A percentile compares a stretch with the other conserved stretches of the same genome.
phyloP scores from a whole-genome alignment of 1,140 invertebrate species.

The Chelonus insularis region DNA sequence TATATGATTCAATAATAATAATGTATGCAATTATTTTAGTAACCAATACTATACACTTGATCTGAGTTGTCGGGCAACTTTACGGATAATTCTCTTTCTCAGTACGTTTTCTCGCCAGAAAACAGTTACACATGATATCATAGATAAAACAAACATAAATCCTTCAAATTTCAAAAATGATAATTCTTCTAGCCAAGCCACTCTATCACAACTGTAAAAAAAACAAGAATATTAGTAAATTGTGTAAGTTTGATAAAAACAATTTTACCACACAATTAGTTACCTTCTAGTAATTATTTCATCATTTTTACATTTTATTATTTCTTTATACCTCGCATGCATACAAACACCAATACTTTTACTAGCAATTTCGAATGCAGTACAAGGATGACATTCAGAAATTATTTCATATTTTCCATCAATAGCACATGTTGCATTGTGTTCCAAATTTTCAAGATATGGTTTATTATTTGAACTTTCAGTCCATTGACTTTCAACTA shows the following conservation, averaged over 20 bases:
- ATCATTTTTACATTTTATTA: constrained; percentile 69
- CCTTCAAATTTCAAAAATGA: constrained; percentile 85
- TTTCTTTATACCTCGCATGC: constrained; percentile 72
- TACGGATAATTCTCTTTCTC: constrained; percentile 63
- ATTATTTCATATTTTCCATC: constrained; percentile 71
- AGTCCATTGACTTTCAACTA: constrained; percentile 77
- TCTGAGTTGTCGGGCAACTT: constrained; percentile 65
- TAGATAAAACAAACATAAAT: constrained; percentile 69
- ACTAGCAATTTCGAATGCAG: constrained; percentile 74
- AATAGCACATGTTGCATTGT: constrained; percentile 74
- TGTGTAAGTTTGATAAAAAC: background rate
- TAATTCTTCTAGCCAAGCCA: constrained; percentile 73
- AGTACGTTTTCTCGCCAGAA: constrained; percentile 64
- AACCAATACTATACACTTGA: too few species aligned
- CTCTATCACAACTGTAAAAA: constrained; percentile 66
- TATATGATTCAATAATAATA: too few species aligned
- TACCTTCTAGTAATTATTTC: constrained; percentile 72
- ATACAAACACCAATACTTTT: constrained; percentile 71
- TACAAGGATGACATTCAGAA: constrained; percentile 78
- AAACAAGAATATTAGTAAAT: background rate
- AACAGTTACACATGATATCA: constrained; percentile 65
- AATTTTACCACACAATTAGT: constrained; percentile 22
- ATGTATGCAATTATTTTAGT: too few species aligned
- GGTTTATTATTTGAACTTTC: constrained; percentile 59
- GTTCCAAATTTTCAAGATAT: constrained; percentile 67